Evolutionary conservation across 2,797 vertebrate species (phyloP), one percentile per base, ranked within the genome.

Genomic region (Lithobates sylvaticus): DNA sequence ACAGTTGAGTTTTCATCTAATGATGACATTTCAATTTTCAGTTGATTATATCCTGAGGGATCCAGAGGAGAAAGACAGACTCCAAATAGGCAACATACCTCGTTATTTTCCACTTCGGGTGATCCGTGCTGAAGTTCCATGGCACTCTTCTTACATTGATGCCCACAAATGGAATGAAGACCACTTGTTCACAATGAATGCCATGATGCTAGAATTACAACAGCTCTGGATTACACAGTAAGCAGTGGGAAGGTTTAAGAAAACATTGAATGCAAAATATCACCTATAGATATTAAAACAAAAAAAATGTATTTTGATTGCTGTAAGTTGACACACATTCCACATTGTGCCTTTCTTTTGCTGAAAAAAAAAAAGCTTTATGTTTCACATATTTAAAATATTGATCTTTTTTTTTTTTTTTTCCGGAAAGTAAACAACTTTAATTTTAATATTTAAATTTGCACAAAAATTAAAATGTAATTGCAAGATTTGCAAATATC

Each of bases 31-130:
- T 32, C 68, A 12, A 86, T 0, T 90, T 90, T 1, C 86, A 99
- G 97, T 99, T 88, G 95, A 98, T 89, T 99, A 99, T 88, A 92
- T 98, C 89, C 91, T 99, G 88, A 92, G 95, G 92, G 97, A 98
- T 88, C 94, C 95, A 2, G 89, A 89, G 42, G 97, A 99, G 89
- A 93, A 90, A 61, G 86, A 94, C 88, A 95, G 97, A 36, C 92
- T 99, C 26, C 93, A 92, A 34, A 95, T 99, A 84, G 58, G 47
- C 84, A 95, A 86, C 47, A 90, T 93, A 65, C 97, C 97, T 6
- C 88, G 26, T 2, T 70, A 91, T 13, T 97, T 97, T 88, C 95
- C 95, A 70, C 89, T 77, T 10, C 95, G 94, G 89, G 88, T 97
- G 78, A 91, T 98, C 82, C 93, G 94, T 83, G 96, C 93, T 0